Evolutionary conservation across 2,888 invertebrate species (phyloP), one percentile per base, ranked within the genome.

Genomic region (Hartigia nigra): DNA sequence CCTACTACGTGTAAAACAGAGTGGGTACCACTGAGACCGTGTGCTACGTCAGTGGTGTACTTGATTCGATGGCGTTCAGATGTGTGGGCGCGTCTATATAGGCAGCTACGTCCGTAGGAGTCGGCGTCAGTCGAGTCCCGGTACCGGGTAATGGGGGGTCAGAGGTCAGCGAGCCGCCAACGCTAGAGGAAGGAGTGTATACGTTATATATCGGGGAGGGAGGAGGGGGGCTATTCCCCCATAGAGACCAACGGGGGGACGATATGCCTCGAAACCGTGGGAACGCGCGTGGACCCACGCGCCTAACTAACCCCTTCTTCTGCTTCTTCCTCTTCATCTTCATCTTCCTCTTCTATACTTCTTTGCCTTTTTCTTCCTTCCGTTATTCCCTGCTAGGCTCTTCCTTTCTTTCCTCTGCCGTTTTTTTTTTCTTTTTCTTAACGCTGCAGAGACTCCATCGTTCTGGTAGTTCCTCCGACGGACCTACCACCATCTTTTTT

Each of bases 241-340:
- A 77, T 79, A 76, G 78, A 79, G 76, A 79, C 76, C 74, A 79
- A 76, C 31, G 86, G 87, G 84, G 87, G 88, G 88, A 89, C 89
- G 90, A 90, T 90, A 90, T 89, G 88, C 89, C 88, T 84, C 80
- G 89, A 88, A 90, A 91, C 89, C 91, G 91, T 91, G 90, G 91
- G 91, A 91, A 91, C 90, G 88, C 88, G 87, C 88, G 90, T 90
- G 89, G 90, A 87, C 89, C 90, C 90, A 91, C 90, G 90, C 90
- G 90, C 89, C 90, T 87, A 88, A 89, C 90, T 89, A 89, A 88
- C 90, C 89, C 89, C 88, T 86, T 86, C 83, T 79, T 80, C 76
- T 76, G 31, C 76, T 82, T 82, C 75, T 69, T 76, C 78, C 75
- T 78, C 74, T 77, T 75, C 79, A 75, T 55, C 55, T 55, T 75